Evolutionary conservation across 2,888 invertebrate species (phyloP).

Genomic region (Alentia gelatinosa): DNA sequence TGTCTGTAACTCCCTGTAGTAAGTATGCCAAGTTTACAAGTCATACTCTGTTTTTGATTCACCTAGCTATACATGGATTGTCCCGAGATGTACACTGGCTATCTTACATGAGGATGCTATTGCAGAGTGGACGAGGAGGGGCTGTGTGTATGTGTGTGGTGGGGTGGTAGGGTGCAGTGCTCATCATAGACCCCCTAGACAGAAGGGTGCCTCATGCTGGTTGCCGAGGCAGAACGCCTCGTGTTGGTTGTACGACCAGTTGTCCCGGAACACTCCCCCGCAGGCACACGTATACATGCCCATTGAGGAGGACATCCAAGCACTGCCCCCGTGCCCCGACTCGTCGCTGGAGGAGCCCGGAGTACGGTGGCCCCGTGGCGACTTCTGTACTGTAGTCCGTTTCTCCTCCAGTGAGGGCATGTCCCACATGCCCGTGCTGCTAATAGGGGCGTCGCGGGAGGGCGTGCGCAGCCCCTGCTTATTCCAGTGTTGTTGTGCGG

Average conservation of each 20-base stretch:
- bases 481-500: background rate
- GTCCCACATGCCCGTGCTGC: conserved; percentile 22
- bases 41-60: background rate
- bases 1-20: background rate
- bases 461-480: conserved; percentile 15
- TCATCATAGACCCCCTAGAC: background rate
- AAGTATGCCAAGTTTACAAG: background rate
- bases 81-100: background rate
- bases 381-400: background rate
- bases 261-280: conserved; percentile 58
- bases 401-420: conserved; percentile 5
- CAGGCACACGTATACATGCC: conserved; percentile 60
- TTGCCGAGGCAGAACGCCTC: conserved; percentile 56
- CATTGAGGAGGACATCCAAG: conserved; percentile 56
- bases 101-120: background rate
- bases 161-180: background rate
- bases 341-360: conserved; percentile 38
- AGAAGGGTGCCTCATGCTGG: conserved; percentile 58
- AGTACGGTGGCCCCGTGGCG: conserved; percentile 40
- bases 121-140: background rate
- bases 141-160: background rate
- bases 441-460: conserved; percentile 7
- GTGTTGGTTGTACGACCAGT: conserved; percentile 60
- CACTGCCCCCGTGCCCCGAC: conserved; percentile 20
- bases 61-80: background rate